Base-by-base conservation (phyloP, 2,797 vertebrate genomes). In the Serranus cabrilla region DNA sequence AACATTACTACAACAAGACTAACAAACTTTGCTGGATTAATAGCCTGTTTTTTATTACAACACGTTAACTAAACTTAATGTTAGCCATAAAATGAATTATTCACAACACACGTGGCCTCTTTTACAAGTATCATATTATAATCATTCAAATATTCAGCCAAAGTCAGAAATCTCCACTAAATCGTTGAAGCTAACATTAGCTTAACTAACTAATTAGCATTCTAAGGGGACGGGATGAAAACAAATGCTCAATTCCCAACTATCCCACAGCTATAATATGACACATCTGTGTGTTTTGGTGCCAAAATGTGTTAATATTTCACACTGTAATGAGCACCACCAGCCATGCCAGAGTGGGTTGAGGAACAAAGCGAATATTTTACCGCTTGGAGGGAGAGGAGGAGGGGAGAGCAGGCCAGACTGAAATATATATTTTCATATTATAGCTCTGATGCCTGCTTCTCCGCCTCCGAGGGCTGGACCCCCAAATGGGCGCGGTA, bases 401-500 rank as follows among this genome's bases (percentile, higher is more conserved):
- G 86, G 91, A 90, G 88, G 93, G 90, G 94, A 93, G 89, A 93
- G 92, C 92, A 91, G 92, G 89, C 87, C 84, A 83, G 85, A 91
- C 71, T 62, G 71, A 90, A 87, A 68, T 78, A 34, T 80, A 68
- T 78, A n/a, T 46, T 67, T 82, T 80, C 40, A 42, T 68, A 74
- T 93, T 93, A 94, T 87, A 92, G 93, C 71, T 96, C 96, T 86
- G 90, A 88, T 10, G 95, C 96, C 95, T 96, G 96, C 87, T 91
- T 95, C 90, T 97, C 96, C 87, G 56, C 92, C 80, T 96, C 97
- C 31, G 96, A 98, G 73, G 97, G 97, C 88, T 98, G 97, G 84
- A 96, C 87, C 58, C 96, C 96, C 93, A 96, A 94, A 55, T 93
- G 95, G 78, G 97, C 97, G 3, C 87, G 94, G 92, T 98, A 95